Percentiles rank a stretch among this genome's conserved stretches.
Conservation (phyloP, 2,888 invertebrate genomes). For the Amaurobius ferox region DNA sequence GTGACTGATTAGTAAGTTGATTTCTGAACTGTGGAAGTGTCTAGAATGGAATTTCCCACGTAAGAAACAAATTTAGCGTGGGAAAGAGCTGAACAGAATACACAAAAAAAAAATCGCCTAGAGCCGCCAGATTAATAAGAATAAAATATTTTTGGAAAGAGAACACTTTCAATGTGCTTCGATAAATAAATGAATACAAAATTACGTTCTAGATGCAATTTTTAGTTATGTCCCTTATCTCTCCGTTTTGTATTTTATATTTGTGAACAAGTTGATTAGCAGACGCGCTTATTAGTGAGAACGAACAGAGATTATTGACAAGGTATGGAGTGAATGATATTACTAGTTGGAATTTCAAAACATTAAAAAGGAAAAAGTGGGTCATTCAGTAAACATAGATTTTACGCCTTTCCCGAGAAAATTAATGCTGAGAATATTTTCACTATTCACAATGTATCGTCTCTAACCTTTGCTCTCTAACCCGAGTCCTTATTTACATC, state of each 20-base stretch:
- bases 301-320: slow-evolving; percentile 36
- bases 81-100: background rate
- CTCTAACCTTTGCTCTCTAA: too few relatives aligned
- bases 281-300: slow-evolving; percentile 29
- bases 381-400: background rate
- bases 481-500: too few relatives aligned
- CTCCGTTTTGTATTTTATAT: slow-evolving; percentile 40
- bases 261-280: slow-evolving; percentile 44
- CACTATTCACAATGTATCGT: background rate
- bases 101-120: background rate
- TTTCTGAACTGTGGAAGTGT: too few relatives aligned
- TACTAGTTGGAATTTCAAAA: slow-evolving; percentile 36
- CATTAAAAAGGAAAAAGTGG: slow-evolving; percentile 19
- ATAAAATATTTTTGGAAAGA: slow-evolving; percentile 35
- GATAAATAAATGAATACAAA: slow-evolving; percentile 30
- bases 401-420: slow-evolving; percentile 5
- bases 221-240: slow-evolving; percentile 26
- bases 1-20: too few relatives aligned
- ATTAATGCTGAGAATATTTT: slow-evolving; percentile 6
- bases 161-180: slow-evolving; percentile 31
- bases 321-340: slow-evolving; percentile 41
- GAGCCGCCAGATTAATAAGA: slow-evolving; percentile 21
- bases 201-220: slow-evolving; percentile 18
- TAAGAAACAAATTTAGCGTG: background rate
- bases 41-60: background rate